phyloP scores from a whole-genome alignment of 1,140 invertebrate genomes.

The Neuroterus valhalla region DNA sequence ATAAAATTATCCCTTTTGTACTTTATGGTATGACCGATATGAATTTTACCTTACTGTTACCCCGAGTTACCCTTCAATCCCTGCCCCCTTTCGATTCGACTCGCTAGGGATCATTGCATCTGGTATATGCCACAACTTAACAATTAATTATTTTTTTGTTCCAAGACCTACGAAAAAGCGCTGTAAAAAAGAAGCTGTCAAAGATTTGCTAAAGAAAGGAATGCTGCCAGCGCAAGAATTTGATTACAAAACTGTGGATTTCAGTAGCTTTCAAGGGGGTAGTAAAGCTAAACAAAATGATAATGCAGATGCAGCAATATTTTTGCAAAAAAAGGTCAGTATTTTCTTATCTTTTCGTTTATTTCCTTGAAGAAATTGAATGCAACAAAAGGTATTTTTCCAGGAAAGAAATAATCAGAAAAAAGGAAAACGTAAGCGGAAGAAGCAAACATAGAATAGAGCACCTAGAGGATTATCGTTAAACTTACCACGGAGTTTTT shows the following conservation, averaged over 20 bases:
- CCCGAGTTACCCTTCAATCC: too few species aligned
- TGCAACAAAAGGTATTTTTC: conserved; percentile 11
- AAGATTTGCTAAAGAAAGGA: conserved; percentile 52
- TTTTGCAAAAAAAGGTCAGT: conserved; percentile 54
- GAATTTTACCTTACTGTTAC: too few species aligned
- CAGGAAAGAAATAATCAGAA: conserved; percentile 32
- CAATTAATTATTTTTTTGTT: conserved; percentile 32
- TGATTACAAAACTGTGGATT: conserved; percentile 64
- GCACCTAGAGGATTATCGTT: too few species aligned
- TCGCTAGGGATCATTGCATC: neutral
- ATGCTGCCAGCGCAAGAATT: conserved; percentile 60
- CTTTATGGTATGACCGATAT: too few species aligned
- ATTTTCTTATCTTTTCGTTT: conserved; percentile 28
- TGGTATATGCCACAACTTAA: neutral
- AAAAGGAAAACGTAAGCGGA: conserved; percentile 19
- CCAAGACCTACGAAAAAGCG: conserved; percentile 49
- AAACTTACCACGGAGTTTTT: too few species aligned
- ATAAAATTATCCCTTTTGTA: too few species aligned
- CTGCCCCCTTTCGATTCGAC: too few species aligned
- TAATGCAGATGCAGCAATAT: conserved; percentile 39
- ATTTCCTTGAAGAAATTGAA: conserved; percentile 3
- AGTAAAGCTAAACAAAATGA: conserved; percentile 49
- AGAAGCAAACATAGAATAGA: neutral
- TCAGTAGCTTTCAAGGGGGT: conserved; percentile 68
- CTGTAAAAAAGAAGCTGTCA: conserved; percentile 47